These are phyloP conservation scores for Actinia equina DNA, from an alignment of 64 coral and sea anemone species.

Conservation along the genomic window DNA sequence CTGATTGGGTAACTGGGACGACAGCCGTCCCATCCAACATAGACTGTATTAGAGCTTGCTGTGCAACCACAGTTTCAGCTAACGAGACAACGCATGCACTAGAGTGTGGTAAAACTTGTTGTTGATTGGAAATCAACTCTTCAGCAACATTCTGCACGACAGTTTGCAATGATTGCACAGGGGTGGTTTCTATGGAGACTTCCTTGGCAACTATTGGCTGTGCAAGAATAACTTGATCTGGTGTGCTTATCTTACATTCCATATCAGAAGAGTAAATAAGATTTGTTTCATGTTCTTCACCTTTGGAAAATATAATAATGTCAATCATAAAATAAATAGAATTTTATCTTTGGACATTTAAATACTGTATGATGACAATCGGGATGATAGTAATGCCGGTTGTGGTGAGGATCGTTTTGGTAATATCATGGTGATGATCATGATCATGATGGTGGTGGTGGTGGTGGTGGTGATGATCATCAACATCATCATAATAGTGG, in stretches of 20 bases:
- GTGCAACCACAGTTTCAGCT: slow-evolving; percentile 76
- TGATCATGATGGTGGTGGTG: too few species aligned
- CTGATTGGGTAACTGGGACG: slow-evolving; percentile 40
- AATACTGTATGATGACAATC: too few species aligned
- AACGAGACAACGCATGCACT: slow-evolving; percentile 68
- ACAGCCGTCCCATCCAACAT: slow-evolving; percentile 81
- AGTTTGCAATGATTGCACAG: slow-evolving; percentile 50
- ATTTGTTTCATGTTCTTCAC: slow-evolving; percentile 30
- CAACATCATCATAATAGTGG: too few species aligned
- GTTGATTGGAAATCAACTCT: slow-evolving; percentile 47
- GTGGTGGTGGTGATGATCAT: too few species aligned
- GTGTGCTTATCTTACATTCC: background rate
- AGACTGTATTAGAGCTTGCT: slow-evolving; percentile 81
- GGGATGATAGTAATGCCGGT: too few species aligned
- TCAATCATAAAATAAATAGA: too few species aligned
- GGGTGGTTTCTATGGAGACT: slow-evolving; percentile 91
- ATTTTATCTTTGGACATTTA: too few species aligned
- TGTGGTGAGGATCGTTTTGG: too few species aligned
- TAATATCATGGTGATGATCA: too few species aligned
- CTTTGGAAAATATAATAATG: background rate
- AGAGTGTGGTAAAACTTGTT: slow-evolving; percentile 28
- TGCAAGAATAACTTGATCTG: slow-evolving; percentile 66
- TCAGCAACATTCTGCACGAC: slow-evolving; percentile 67
- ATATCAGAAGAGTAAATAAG: slow-evolving; percentile 4
- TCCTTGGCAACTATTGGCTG: slow-evolving; percentile 89